A percentile compares a stretch with the other conserved stretches of the same genome.
These are phyloP conservation scores for Berghia stephanieae DNA, from an alignment of 1,140 invertebrate species.

Conservation along the genomic window DNA sequence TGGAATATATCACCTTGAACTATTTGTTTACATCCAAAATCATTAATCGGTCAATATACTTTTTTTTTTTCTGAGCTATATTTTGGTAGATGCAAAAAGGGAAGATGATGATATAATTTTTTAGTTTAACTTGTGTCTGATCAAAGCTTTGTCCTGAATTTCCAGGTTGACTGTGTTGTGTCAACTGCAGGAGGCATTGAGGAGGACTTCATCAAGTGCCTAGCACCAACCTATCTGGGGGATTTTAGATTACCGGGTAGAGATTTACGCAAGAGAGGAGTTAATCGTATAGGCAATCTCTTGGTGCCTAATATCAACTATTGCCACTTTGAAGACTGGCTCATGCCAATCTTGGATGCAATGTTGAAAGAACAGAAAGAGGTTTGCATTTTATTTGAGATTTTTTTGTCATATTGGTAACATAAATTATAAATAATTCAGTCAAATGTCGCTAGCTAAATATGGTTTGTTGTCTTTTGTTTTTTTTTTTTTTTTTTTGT, in stretches of 20 bases:
- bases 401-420: no score
- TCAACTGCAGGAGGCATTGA: slow-evolving; percentile 98
- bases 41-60: no score
- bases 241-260: slow-evolving; percentile 84
- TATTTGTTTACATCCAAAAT: not conserved
- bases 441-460: no score
- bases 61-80: no score
- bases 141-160: not conserved
- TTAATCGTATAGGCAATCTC: slow-evolving; percentile 98
- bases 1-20: not conserved
- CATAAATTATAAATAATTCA: no score
- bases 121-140: no score
- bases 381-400: slow-evolving; percentile 39
- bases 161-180: slow-evolving; percentile 91
- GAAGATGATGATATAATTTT: no score
- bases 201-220: slow-evolving; percentile 99
- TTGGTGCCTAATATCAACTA: slow-evolving; percentile 99
- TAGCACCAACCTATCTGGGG: slow-evolving; percentile 92
- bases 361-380: slow-evolving; percentile 89
- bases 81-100: no score
- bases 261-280: slow-evolving; percentile 82
- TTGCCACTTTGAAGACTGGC: slow-evolving; percentile 97
- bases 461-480: not conserved
- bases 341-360: slow-evolving; percentile 91
- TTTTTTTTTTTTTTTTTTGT: not conserved